A percentile compares a stretch with the other conserved stretches of the same genome.
These are phyloP conservation scores for Bradysia coprophila DNA, from an alignment of 1,140 invertebrate species.

Conservation along the genomic window DNA sequence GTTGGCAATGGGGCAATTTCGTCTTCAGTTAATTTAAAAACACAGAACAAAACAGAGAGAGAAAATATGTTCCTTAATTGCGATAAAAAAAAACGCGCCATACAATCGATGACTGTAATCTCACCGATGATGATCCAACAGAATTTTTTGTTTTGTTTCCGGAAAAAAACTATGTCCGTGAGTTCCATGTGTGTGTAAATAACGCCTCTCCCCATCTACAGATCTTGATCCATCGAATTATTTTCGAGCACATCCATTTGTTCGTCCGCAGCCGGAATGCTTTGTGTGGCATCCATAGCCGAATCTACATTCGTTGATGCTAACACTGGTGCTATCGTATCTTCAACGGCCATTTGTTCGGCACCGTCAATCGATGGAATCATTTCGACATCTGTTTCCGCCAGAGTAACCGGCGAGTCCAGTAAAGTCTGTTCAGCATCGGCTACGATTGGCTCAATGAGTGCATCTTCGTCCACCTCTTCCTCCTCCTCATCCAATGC, in stretches of 20 bases:
- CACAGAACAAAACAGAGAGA: too few species aligned
- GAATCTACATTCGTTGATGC: neutral
- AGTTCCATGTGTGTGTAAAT: too few species aligned
- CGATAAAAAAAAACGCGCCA: too few species aligned
- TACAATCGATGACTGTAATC: too few species aligned
- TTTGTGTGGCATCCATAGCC: conserved; percentile 1
- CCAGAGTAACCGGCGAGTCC: neutral
- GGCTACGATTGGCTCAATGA: neutral
- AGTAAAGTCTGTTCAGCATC: conserved; percentile 2
- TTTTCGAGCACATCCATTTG: conserved; percentile 19
- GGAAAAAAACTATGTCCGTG: too few species aligned
- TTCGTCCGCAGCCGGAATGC: conserved; percentile 4
- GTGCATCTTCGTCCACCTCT: conserved; percentile 1
- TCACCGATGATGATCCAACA: too few species aligned
- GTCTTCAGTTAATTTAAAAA: too few species aligned
- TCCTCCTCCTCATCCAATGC: conserved; percentile 3
- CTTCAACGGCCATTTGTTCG: conserved; percentile 2
- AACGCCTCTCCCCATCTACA: too few species aligned
- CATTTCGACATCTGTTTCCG: neutral
- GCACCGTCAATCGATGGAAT: neutral
- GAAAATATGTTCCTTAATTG: too few species aligned
- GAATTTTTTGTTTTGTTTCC: too few species aligned
- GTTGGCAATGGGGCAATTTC: too few species aligned
- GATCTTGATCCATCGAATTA: conserved; percentile 1
- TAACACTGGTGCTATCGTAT: neutral